These are phyloP conservation scores for Sula dactylatra DNA, from an alignment of 2,113 vertebrate species.

Conservation along the genomic window DNA sequence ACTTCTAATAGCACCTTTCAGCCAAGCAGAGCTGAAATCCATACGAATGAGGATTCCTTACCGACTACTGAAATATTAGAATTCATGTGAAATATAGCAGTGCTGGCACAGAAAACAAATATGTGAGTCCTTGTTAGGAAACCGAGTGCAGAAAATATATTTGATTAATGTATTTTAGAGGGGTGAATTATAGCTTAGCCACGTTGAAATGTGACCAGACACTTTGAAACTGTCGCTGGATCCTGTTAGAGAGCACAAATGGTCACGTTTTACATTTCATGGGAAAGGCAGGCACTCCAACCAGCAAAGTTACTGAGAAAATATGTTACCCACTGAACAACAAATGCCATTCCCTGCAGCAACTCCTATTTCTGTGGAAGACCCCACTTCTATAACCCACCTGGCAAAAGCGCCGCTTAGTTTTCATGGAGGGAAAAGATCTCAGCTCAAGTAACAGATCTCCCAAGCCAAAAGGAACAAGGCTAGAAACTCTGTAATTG, in stretches of 20 bases:
- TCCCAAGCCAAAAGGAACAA: background rate
- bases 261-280: background rate
- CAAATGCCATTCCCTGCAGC: background rate
- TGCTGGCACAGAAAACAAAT: constrained; percentile 25
- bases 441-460: background rate
- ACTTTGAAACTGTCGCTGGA: background rate
- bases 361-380: background rate
- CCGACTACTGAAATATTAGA: constrained; percentile 4
- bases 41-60: background rate
- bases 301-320: background rate
- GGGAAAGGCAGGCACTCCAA: constrained; percentile 13
- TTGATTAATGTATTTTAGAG: constrained; percentile 27
- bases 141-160: constrained; percentile 12
- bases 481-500: background rate
- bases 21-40: background rate
- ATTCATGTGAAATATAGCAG: constrained; percentile 37
- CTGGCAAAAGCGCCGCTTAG: background rate
- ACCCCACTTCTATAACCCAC: background rate
- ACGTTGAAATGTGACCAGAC: constrained; percentile 34
- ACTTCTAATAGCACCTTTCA: background rate
- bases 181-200: background rate
- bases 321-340: background rate
- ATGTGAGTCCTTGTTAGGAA: constrained; percentile 11
- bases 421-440: background rate
- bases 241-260: background rate